Evolutionary conservation across 2,888 invertebrate species (phyloP), one percentile per base, ranked within the genome.

Genomic region (Phengaris alcon): DNA sequence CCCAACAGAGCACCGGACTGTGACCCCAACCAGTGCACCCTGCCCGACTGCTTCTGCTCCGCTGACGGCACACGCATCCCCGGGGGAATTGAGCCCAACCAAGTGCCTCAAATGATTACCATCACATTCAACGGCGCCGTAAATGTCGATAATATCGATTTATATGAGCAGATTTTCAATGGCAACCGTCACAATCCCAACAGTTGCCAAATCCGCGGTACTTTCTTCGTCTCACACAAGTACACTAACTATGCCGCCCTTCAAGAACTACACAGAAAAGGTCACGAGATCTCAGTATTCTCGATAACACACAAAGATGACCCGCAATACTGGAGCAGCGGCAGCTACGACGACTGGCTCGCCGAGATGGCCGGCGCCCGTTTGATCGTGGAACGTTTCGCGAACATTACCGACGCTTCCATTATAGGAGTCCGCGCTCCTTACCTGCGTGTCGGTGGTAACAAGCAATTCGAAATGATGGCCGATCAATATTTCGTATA

Each of bases 381-480:
- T 82, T 93, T 98, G 78, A 97, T 98, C 84, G 94, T 96, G 80
- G 97, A 97, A 90, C 95, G 97, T 81, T 98, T 98, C 85, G 97
- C 98, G 76, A 98, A 98, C 89, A 97, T 98, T 82, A 97, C 97
- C 75, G 98, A 98, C 85, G 97, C 97, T 68, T 97, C 97, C 6
- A 97, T 98, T 80, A 97, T 98, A 82, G 97, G 97, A 15, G 94
- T 97, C 80, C 95, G 98, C 64, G 98, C 98, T 2, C 98, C 98
- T 6, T 98, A 97, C 86, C 93, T 98, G 75, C 95, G 98, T 75
- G 97, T 98, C 0, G 98, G 98, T 78, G 98, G 98, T 78, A 98
- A 98, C 94, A 97, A 96, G 83, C 98, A 98, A 93, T 99, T 98
- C 88, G 97, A 98, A 90, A 98, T 98, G 98, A 98, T 99, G 98